A percentile compares a stretch with the other conserved stretches of the same genome.
Conservation (phyloP, 2,113 vertebrate genomes). For the Elachura formosa region DNA sequence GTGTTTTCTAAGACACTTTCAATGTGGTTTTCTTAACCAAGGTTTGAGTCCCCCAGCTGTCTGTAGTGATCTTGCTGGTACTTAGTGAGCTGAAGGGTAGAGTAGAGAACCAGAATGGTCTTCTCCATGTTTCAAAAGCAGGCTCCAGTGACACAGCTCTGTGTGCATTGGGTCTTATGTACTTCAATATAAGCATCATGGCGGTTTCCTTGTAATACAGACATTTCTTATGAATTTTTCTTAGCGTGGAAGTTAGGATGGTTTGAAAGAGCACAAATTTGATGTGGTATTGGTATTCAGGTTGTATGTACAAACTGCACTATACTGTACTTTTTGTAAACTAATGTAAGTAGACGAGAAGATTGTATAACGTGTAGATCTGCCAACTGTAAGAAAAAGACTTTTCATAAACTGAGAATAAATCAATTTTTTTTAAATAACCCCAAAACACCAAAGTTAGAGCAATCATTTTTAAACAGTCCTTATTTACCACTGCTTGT, state of each 20-base stretch:
- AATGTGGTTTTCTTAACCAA: neutral
- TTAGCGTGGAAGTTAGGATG: neutral
- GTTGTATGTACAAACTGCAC: conserved; percentile 58
- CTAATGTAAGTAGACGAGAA: conserved; percentile 60
- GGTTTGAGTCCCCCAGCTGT: neutral
- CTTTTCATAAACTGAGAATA: conserved; percentile 53
- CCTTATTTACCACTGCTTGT: neutral
- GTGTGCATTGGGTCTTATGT: neutral
- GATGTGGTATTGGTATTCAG: conserved; percentile 41
- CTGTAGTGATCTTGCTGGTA: neutral
- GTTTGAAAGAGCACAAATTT: conserved; percentile 58
- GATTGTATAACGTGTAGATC: conserved; percentile 55
- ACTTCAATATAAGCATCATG: neutral
- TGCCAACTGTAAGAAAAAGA: conserved; percentile 40
- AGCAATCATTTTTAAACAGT: conserved; percentile 19
- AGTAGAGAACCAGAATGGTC: neutral
- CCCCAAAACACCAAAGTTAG: conserved; percentile 65
- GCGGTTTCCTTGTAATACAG: neutral
- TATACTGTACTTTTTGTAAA: conserved; percentile 62
- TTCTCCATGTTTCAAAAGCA: neutral
- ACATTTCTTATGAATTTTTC: neutral
- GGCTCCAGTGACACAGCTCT: neutral
- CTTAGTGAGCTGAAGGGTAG: neutral
- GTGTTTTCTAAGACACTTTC: neutral
- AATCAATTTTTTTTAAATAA: conserved; percentile 23